phyloP scores from a whole-genome alignment of 2,113 vertebrate genomes.

The Gobiocypris rarus region DNA sequence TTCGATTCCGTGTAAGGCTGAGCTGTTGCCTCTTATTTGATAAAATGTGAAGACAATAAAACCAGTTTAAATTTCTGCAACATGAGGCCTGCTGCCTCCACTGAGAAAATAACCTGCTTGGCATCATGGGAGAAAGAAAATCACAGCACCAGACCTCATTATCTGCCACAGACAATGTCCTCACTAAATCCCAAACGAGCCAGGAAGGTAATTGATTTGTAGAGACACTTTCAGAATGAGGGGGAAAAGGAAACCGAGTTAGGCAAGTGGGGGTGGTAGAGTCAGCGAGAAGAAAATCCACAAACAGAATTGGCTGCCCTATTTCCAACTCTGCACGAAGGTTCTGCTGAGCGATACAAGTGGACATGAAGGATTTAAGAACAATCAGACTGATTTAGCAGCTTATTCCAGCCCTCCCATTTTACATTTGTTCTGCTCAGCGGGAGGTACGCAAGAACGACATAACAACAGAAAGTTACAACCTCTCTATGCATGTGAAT shows the following conservation, averaged over 20 bases:
- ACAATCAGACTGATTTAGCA: slow-evolving; percentile 57
- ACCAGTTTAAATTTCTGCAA: neutral
- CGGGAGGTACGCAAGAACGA: neutral
- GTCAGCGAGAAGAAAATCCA: slow-evolving; percentile 60
- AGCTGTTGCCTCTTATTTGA: neutral
- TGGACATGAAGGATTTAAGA: slow-evolving; percentile 66
- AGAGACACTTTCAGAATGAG: slow-evolving; percentile 58
- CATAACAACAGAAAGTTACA: slow-evolving; percentile 17
- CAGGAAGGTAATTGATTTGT: slow-evolving; percentile 64
- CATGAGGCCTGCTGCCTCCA: neutral
- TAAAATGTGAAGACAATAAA: neutral
- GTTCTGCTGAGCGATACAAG: slow-evolving; percentile 57
- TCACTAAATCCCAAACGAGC: slow-evolving; percentile 49
- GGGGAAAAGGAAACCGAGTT: slow-evolving; percentile 49
- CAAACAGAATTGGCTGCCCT: slow-evolving; percentile 56
- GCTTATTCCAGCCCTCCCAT: slow-evolving; percentile 54
- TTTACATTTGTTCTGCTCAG: slow-evolving; percentile 25
- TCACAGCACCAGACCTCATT: slow-evolving; percentile 41
- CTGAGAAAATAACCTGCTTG: slow-evolving; percentile 38
- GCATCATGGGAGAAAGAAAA: slow-evolving; percentile 43
- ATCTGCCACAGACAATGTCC: slow-evolving; percentile 48
- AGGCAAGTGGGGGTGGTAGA: slow-evolving; percentile 47
- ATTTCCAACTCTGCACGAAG: slow-evolving; percentile 56
- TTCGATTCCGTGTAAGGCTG: neutral
- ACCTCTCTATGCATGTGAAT: neutral